These are phyloP conservation scores for Autographa gamma DNA, from an alignment of 2,888 invertebrate species.

Conservation along the genomic window DNA sequence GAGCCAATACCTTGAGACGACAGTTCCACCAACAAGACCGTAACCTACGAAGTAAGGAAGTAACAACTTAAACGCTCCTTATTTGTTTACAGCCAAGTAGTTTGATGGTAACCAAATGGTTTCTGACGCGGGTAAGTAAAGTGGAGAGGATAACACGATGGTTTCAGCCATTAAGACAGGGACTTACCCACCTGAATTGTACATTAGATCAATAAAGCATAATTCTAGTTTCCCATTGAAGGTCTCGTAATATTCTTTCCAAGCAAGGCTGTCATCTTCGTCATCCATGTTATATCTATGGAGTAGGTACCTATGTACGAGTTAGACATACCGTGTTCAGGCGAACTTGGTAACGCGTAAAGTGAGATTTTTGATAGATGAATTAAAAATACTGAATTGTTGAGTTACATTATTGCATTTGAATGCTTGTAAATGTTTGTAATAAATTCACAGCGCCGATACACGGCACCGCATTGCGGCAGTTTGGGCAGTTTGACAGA, in stretches of 20 bases:
- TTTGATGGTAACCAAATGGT: too few relatives aligned
- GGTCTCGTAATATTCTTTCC: neutral
- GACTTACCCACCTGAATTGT: neutral
- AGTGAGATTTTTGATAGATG: neutral
- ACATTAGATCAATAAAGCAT: neutral
- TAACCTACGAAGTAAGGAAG: neutral
- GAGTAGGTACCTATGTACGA: neutral
- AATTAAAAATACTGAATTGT: neutral
- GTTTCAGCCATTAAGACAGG: neutral
- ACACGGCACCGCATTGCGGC: neutral
- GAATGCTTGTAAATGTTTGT: neutral
- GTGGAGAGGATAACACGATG: neutral
- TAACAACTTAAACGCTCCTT: neutral
- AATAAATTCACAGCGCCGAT: neutral
- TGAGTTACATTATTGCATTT: neutral
- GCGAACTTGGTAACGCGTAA: neutral
- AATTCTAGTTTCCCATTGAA: neutral
- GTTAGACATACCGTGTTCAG: neutral
- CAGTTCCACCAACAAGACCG: neutral
- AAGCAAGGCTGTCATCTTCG: neutral
- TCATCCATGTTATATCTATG: neutral
- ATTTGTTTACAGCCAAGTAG: neutral
- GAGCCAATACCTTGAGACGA: neutral
- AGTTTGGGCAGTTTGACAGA: neutral
- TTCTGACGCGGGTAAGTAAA: neutral